A percentile compares a stretch with the other conserved stretches of the same genome.
phyloP scores from a whole-genome alignment of 2,797 vertebrate genomes.

The Epinephelus awoara region DNA sequence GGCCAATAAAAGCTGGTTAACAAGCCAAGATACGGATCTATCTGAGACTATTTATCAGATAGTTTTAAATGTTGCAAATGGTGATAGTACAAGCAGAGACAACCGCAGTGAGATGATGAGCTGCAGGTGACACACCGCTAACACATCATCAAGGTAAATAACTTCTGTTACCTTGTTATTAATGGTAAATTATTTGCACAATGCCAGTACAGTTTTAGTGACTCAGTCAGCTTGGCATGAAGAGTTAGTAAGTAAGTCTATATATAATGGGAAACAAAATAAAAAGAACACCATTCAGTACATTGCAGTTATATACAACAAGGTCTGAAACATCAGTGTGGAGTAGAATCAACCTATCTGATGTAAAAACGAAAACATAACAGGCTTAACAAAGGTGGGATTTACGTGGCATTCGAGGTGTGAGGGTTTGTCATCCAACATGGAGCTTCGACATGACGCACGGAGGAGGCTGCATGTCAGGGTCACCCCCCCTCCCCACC shows the following conservation, averaged over 20 bases:
- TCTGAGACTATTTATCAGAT: neutral
- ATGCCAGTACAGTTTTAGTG: neutral
- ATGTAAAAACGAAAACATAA: neutral
- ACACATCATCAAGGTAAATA: neutral
- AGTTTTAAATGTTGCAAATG: neutral
- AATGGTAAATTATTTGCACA: neutral
- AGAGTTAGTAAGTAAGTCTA: no score
- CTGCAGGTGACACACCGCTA: neutral
- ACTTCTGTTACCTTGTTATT: neutral
- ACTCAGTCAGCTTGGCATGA: neutral
- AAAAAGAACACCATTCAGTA: no score
- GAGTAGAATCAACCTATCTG: neutral
- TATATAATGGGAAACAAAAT: no score
- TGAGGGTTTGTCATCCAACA: slow-evolving; percentile 43
- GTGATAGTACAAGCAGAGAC: neutral
- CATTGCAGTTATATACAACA: no score
- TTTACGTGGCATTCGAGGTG: slow-evolving; percentile 18
- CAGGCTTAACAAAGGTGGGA: neutral
- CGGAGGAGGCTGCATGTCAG: slow-evolving; percentile 49
- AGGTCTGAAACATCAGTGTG: neutral
- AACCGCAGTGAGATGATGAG: neutral
- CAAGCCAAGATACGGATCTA: no score
- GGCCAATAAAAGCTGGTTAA: no score
- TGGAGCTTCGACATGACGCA: slow-evolving; percentile 12
- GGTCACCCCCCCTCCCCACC: slow-evolving; percentile 22